Base-by-base conservation (phyloP, 2,797 vertebrate species). In the Enteromius viviparus region DNA sequence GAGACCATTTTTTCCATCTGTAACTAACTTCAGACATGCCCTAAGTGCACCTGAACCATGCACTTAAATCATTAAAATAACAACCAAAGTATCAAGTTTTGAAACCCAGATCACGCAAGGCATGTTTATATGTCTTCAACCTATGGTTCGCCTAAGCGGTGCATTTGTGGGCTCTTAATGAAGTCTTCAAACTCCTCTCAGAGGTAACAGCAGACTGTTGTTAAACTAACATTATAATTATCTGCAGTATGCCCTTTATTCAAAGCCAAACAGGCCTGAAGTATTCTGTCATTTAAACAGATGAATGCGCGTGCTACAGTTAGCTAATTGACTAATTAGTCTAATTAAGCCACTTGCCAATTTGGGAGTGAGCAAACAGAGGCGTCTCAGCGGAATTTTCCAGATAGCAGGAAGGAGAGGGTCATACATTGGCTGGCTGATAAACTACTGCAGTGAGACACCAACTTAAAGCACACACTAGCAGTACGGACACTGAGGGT, bases 251-350 rank as follows among this genome's bases (percentile, higher is more conserved):
- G 88, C 76, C 88, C 87, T 89, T 87, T 88, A 85, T 82, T 29
- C 62, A 78, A 71, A 42, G 62, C 76, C 82, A 82, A 72, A 55
- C 53, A 72, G 78, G 82, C 78, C 81, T 77, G 23, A 76, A 87
- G 80, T 79, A 72, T 87, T 88, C 80, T 78, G 87, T 88, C 87
- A 88, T 84, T 88, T 87, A 83, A 83, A 87, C 85, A 87, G 84
- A 89, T 82, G 80, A 89, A 86, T 85, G 88, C 49, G 45, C 53
- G 55, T 76, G 87, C 85, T 84, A 78, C 85, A 84, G 82, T 80
- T 78, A 83, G 84, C 82, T 88, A 88, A 89, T 88, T 88, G 87
- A 84, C 87, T 88, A 89, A 89, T 89, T 89, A 88, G 86, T 87
- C 85, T 89, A 89, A 89, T 89, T 83, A 88, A 89, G 85, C 84